Percentiles rank a stretch among this genome's conserved stretches.
phyloP scores from a whole-genome alignment of 1,140 invertebrate species.

The Drosophila truncata region DNA sequence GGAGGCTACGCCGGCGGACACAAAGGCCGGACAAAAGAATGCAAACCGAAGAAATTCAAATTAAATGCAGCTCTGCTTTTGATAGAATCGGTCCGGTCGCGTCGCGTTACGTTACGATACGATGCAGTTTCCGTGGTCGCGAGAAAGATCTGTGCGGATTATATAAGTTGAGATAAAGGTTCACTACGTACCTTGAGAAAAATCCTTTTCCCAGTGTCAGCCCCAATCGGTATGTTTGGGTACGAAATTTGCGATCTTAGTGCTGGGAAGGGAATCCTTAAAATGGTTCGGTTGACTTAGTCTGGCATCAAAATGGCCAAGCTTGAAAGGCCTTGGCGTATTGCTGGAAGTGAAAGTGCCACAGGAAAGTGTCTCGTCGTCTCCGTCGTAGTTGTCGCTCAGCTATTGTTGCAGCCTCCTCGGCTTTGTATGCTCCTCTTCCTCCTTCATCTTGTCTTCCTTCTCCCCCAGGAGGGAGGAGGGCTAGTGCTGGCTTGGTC shows the following conservation, averaged over 20 bases:
- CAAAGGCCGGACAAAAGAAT: slow-evolving; percentile 78
- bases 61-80: slow-evolving; percentile 78
- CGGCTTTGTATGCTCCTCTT: slow-evolving; percentile 12
- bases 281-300: slow-evolving; percentile 12
- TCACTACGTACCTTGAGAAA: slow-evolving; percentile 17
- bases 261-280: slow-evolving; percentile 27
- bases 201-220: slow-evolving; percentile 22
- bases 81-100: slow-evolving; percentile 74
- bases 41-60: slow-evolving; percentile 70
- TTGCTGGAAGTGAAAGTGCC: slow-evolving; percentile 50
- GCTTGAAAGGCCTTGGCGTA: slow-evolving; percentile 26
- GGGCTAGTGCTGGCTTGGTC: slow-evolving; percentile 20
- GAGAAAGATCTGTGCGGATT: slow-evolving; percentile 36
- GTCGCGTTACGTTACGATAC: slow-evolving; percentile 8
- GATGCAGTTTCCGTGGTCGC: slow-evolving; percentile 20
- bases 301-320: slow-evolving; percentile 17
- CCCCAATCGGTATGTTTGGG: slow-evolving; percentile 8
- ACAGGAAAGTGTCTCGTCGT: slow-evolving; percentile 55
- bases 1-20: slow-evolving; percentile 36
- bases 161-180: slow-evolving; percentile 57
- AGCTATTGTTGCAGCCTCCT: slow-evolving; percentile 3
- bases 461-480: slow-evolving; percentile 3
- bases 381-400: slow-evolving; percentile 51
- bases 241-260: background rate
- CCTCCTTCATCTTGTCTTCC: background rate